These are phyloP conservation scores for Latheticus oryzae DNA, from an alignment of 2,888 invertebrate genomes.

Conservation along the genomic window DNA sequence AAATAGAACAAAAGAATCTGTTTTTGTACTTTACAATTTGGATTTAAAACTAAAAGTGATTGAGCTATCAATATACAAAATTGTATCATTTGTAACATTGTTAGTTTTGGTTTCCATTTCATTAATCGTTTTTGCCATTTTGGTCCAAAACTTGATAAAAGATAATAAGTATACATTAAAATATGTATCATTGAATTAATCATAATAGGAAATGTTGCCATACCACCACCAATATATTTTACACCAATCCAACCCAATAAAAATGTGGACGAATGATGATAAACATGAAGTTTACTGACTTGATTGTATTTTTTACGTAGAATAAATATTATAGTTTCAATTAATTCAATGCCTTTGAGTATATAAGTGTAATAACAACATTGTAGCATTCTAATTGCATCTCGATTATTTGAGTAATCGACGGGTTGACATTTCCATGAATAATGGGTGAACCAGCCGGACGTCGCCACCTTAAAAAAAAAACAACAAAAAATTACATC, in stretches of 20 bases:
- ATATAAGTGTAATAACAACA: slow-evolving; percentile 71
- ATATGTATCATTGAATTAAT: slow-evolving; percentile 77
- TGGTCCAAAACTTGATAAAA: slow-evolving; percentile 73
- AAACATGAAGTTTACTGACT: slow-evolving; percentile 78
- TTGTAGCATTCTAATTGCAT: slow-evolving; percentile 69
- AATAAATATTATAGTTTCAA: slow-evolving; percentile 79
- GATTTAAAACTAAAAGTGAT: slow-evolving; percentile 67
- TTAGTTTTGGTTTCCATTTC: slow-evolving; percentile 71
- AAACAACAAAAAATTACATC: slow-evolving; percentile 3
- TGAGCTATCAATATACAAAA: slow-evolving; percentile 75
- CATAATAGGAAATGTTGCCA: slow-evolving; percentile 74
- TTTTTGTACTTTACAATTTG: slow-evolving; percentile 70
- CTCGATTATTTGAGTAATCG: slow-evolving; percentile 75
- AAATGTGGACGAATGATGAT: slow-evolving; percentile 76
- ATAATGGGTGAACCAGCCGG: slow-evolving; percentile 74
- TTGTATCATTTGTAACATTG: slow-evolving; percentile 78
- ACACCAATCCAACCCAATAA: slow-evolving; percentile 71
- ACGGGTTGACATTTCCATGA: slow-evolving; percentile 77
- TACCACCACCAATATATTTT: slow-evolving; percentile 76
- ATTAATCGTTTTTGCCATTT: slow-evolving; percentile 68
- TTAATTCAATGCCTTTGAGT: slow-evolving; percentile 74
- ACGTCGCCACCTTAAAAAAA: slow-evolving; percentile 70
- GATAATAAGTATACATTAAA: slow-evolving; percentile 83
- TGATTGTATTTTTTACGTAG: slow-evolving; percentile 78
- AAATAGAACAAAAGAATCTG: slow-evolving; percentile 69